phyloP scores from a whole-genome alignment of 1,140 invertebrate species.

The Ceratitis capitata region DNA sequence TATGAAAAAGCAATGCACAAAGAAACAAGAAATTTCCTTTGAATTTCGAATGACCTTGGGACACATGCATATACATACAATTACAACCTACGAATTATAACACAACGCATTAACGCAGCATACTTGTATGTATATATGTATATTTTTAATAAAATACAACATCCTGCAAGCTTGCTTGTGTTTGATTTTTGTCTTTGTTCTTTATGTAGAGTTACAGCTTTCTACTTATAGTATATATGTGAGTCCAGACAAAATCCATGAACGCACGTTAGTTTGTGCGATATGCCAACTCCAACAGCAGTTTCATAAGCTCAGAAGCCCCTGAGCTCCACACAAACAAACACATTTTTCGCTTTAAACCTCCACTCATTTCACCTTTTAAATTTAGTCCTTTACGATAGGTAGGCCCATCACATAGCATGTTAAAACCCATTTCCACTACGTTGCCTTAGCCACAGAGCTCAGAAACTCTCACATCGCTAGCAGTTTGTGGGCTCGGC shows the following conservation, averaged over 20 bases:
- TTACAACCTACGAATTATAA: not conserved
- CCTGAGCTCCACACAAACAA: constrained; percentile 47
- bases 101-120: too few species aligned
- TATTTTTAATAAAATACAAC: too few species aligned
- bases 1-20: too few species aligned
- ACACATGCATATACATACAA: constrained; percentile 49
- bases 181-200: too few species aligned
- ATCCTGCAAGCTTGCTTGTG: too few species aligned
- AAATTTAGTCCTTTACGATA: not conserved
- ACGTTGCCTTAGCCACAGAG: not conserved
- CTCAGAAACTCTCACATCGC: not conserved
- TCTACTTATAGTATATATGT: too few species aligned
- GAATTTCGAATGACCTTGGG: constrained; percentile 66
- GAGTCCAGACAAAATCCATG: too few species aligned
- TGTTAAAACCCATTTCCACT: not conserved
- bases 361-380: not conserved
- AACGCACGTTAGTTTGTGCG: not conserved
- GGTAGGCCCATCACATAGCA: not conserved
- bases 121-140: not conserved
- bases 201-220: too few species aligned
- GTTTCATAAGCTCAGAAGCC: constrained; percentile 7
- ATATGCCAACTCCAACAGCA: constrained; percentile 58
- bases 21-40: not conserved
- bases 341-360: too few species aligned
- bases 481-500: constrained; percentile 24